These are phyloP conservation scores for Triplophysa bombifrons DNA, from an alignment of 2,797 vertebrate species.

Conservation along the genomic window DNA sequence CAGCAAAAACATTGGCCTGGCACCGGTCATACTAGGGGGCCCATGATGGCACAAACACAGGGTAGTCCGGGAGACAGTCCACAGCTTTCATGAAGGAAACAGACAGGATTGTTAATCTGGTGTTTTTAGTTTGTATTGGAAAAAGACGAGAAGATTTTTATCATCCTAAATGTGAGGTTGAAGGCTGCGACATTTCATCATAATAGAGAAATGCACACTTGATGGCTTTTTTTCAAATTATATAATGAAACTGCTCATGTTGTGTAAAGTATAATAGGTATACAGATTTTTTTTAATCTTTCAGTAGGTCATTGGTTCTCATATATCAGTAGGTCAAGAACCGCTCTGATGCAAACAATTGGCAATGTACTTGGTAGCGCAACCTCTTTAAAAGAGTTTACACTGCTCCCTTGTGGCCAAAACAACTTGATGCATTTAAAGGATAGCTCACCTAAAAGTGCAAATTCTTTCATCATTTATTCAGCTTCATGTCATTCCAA, in stretches of 20 bases:
- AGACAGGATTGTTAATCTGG: no score
- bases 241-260: neutral
- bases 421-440: neutral
- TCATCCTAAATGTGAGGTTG: no score
- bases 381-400: neutral
- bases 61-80: conserved; percentile 32
- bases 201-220: no score
- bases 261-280: neutral
- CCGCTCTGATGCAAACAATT: neutral
- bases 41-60: conserved; percentile 16
- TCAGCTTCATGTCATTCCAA: no score
- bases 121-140: no score
- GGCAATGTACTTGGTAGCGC: neutral
- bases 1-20: neutral
- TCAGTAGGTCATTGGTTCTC: neutral
- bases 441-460: no score
- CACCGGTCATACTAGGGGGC: conserved; percentile 9
- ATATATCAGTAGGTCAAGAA: neutral
- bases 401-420: conserved; percentile 44
- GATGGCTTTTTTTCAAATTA: neutral
- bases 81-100: neutral
- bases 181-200: no score
- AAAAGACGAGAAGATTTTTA: no score
- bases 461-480: no score
- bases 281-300: neutral